These are phyloP conservation scores for Poeciliopsis infans DNA, from an alignment of 2,797 vertebrate genomes.

Conservation along the genomic window DNA sequence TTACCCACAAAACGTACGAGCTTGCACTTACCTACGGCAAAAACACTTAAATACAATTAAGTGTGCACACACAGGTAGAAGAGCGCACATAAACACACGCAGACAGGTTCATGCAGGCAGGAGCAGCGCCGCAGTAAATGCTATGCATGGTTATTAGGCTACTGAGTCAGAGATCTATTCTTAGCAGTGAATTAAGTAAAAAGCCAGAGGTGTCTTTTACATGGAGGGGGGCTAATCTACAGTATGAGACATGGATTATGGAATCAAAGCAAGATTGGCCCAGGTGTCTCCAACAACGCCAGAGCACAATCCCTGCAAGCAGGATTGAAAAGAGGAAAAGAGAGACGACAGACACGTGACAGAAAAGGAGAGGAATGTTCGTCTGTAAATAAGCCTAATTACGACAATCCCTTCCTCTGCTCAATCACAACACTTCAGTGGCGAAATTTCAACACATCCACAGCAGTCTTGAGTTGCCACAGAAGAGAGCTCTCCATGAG, in stretches of 20 bases:
- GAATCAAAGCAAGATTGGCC: slow-evolving; percentile 80
- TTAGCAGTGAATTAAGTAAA: slow-evolving; percentile 80
- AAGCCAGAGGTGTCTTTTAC: slow-evolving; percentile 81
- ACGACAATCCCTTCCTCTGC: slow-evolving; percentile 50
- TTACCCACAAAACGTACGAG: slow-evolving; percentile 36
- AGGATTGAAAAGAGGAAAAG: slow-evolving; percentile 45
- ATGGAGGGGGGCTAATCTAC: slow-evolving; percentile 74
- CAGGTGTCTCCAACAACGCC: slow-evolving; percentile 77
- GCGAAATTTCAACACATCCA: slow-evolving; percentile 53
- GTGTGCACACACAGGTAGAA: slow-evolving; percentile 37
- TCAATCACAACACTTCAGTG: slow-evolving; percentile 58
- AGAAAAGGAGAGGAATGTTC: slow-evolving; percentile 31
- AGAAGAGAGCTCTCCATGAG: slow-evolving; percentile 33
- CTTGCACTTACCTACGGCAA: slow-evolving; percentile 38
- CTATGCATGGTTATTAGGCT: slow-evolving; percentile 63
- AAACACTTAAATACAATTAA: slow-evolving; percentile 29
- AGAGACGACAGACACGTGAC: slow-evolving; percentile 3
- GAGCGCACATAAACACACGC: slow-evolving; percentile 22
- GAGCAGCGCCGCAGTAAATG: slow-evolving; percentile 57
- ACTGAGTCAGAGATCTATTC: slow-evolving; percentile 73
- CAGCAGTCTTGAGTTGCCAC: slow-evolving; percentile 36
- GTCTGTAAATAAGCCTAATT: slow-evolving; percentile 54
- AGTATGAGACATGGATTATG: slow-evolving; percentile 80
- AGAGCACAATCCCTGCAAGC: slow-evolving; percentile 58
- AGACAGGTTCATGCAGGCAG: slow-evolving; percentile 70